These are phyloP conservation scores for Scyliorhinus canicula DNA, from an alignment of 2,797 vertebrate genomes.

Conservation along the genomic window DNA sequence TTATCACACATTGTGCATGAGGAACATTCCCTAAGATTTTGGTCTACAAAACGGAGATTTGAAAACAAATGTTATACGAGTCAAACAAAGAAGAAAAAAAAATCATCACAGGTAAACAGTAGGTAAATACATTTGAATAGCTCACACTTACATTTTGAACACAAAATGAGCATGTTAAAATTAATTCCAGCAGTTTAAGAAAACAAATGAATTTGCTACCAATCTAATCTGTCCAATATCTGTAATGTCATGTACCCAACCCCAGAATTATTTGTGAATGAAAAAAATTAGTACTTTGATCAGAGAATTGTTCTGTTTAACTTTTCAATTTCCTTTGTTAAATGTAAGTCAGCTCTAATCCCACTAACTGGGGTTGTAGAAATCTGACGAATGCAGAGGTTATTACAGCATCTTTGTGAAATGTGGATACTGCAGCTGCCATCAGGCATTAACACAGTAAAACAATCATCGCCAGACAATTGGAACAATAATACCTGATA, in stretches of 20 bases:
- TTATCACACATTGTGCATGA: not conserved
- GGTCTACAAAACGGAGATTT: not conserved
- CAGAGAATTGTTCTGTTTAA: not conserved
- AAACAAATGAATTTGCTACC: not conserved
- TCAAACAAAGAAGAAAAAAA: not conserved
- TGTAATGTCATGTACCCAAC: not conserved
- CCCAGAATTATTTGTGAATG: not conserved
- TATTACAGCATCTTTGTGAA: not conserved
- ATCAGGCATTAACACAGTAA: not conserved
- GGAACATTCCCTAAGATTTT: too few species aligned
- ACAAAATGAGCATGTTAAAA: not conserved
- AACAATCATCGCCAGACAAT: not conserved
- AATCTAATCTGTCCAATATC: not conserved
- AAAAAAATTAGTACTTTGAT: not conserved
- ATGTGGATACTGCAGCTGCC: too few species aligned
- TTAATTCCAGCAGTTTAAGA: not conserved
- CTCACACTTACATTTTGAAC: not conserved
- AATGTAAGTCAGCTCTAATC: not conserved
- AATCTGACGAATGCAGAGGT: not conserved
- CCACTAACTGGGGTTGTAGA: not conserved
- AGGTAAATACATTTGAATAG: not conserved
- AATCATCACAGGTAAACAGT: constrained; percentile 9
- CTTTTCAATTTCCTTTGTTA: not conserved
- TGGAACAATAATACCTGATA: not conserved
- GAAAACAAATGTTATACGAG: not conserved